phyloP scores from a whole-genome alignment of 2,113 vertebrate genomes.

The Dryoscopus gambensis region DNA sequence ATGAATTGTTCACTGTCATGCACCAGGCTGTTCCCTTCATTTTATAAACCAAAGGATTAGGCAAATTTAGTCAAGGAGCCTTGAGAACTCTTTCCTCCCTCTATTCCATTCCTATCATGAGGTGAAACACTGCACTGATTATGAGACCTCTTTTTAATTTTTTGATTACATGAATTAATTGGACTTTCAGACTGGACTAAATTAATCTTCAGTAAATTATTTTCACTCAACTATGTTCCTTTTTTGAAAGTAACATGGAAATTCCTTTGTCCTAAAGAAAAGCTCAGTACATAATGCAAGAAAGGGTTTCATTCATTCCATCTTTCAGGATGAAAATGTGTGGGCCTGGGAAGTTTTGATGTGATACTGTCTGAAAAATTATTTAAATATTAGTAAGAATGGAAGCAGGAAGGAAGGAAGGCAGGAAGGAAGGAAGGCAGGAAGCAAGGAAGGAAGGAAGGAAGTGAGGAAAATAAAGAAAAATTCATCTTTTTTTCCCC shows the following conservation, averaged over 20 bases:
- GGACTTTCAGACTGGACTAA: background rate
- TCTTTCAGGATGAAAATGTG: background rate
- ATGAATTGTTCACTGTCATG: background rate
- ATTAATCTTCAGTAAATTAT: background rate
- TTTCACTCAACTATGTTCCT: background rate
- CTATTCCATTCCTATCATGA: background rate
- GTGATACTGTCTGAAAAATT: background rate
- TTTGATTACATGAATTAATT: conserved; percentile 33
- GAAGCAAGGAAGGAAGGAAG: background rate
- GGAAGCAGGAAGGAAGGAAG: no score
- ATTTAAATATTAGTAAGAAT: background rate
- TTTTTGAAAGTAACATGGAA: background rate
- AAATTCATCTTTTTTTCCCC: background rate
- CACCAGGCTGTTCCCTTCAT: background rate
- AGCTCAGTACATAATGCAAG: background rate
- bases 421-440: background rate
- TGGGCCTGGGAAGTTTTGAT: background rate
- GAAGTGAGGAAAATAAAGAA: background rate
- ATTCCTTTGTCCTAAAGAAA: background rate
- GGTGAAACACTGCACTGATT: background rate
- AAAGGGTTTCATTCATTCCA: background rate
- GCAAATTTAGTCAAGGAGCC: background rate
- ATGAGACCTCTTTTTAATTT: background rate
- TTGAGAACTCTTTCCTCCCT: background rate
- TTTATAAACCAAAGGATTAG: conserved; percentile 23